phyloP scores from a whole-genome alignment of 2,113 vertebrate genomes.

The Antennarius striatus region DNA sequence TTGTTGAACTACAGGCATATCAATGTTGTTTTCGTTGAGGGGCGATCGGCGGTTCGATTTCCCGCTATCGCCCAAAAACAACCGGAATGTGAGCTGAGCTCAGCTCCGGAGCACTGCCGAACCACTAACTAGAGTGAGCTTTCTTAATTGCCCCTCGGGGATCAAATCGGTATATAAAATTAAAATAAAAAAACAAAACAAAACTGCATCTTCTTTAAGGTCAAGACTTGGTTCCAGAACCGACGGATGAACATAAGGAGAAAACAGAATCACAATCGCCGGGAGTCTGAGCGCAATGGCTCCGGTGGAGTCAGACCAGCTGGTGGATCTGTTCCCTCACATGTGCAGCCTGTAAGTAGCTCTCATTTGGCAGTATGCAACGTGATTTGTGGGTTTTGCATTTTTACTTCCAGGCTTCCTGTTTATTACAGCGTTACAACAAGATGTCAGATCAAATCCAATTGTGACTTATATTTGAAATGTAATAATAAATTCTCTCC shows the following conservation, averaged over 20 bases:
- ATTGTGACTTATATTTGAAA: slow-evolving; percentile 52
- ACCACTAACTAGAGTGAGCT: no score
- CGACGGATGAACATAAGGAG: slow-evolving; percentile 90
- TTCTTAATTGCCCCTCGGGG: no score
- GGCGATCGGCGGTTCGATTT: background rate
- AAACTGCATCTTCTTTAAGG: slow-evolving; percentile 65
- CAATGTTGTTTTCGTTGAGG: background rate
- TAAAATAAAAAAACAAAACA: no score
- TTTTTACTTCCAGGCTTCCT: no score
- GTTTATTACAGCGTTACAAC: no score
- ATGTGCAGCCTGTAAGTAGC: slow-evolving; percentile 55
- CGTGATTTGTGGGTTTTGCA: no score
- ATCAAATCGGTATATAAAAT: no score
- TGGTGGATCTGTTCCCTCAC: slow-evolving; percentile 2
- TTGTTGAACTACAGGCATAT: background rate
- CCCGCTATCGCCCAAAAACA: no score
- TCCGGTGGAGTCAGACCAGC: slow-evolving; percentile 6
- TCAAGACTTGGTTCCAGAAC: slow-evolving; percentile 96
- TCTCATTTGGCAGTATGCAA: background rate
- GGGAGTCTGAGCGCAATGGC: slow-evolving; percentile 70
- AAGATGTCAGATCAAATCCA: slow-evolving; percentile 15
- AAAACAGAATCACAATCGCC: slow-evolving; percentile 84
- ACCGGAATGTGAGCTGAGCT: no score
- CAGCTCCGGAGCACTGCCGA: no score
- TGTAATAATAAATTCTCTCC: background rate